Percentiles rank a stretch among this genome's conserved stretches.
phyloP scores from a whole-genome alignment of 2,113 vertebrate genomes.

The Pseudorectes ferrugineus region DNA sequence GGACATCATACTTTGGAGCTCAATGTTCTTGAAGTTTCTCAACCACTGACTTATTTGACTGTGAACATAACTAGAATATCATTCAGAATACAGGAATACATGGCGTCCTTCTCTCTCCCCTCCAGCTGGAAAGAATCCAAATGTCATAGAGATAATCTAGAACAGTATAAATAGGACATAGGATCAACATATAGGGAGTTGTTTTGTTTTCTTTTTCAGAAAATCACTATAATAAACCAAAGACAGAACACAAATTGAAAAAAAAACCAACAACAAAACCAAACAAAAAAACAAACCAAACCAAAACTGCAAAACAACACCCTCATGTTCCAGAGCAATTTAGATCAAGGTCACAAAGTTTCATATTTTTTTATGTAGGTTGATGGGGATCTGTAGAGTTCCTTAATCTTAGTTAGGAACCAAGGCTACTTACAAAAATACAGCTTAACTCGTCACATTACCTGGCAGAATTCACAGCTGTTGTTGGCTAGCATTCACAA shows the following conservation, averaged over 20 bases:
- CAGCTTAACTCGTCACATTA: neutral
- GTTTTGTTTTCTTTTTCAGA: neutral
- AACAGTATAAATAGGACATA: neutral
- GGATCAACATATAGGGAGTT: fast-evolving
- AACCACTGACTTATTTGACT: neutral
- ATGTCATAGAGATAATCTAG: neutral
- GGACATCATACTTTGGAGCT: neutral
- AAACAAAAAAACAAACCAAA: neutral
- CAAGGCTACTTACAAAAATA: neutral
- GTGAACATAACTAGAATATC: neutral
- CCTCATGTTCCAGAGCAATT: neutral
- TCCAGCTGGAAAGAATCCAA: neutral
- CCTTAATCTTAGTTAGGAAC: neutral
- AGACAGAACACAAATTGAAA: neutral
- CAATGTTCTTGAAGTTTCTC: neutral
- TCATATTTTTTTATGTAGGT: neutral
- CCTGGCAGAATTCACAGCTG: neutral
- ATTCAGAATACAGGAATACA: neutral
- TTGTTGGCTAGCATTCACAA: neutral
- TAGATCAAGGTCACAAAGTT: neutral
- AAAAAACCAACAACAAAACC: neutral
- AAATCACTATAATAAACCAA: neutral
- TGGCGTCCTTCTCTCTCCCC: neutral
- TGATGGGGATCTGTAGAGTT: neutral
- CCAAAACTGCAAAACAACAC: neutral